A percentile compares a stretch with the other conserved stretches of the same genome.
These are phyloP conservation scores for Metellina segmentata DNA, from an alignment of 2,888 invertebrate species.

Conservation along the genomic window DNA sequence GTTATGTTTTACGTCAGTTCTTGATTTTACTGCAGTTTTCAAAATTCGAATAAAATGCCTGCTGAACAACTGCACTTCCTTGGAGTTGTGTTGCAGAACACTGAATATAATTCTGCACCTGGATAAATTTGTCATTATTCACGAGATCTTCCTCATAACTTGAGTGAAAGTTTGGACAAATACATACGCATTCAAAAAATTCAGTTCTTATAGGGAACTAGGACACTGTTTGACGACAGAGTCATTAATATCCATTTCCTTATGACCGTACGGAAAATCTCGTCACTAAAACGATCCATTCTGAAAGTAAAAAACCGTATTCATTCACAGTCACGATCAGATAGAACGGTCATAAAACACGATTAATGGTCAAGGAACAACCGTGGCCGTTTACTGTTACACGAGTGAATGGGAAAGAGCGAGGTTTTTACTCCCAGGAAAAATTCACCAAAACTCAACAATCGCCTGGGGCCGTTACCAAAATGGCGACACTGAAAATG, in stretches of 20 bases:
- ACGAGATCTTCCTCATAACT: too few species aligned
- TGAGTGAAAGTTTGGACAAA: too few species aligned
- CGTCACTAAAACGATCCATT: background rate
- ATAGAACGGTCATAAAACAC: background rate
- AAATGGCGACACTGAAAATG: slow-evolving; percentile 50
- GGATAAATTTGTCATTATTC: too few species aligned
- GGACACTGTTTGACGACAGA: background rate
- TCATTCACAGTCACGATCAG: background rate
- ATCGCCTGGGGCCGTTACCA: slow-evolving; percentile 12
- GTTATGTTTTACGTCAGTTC: too few species aligned
- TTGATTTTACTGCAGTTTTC: too few species aligned
- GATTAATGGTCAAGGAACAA: background rate
- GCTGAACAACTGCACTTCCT: too few species aligned
- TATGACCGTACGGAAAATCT: background rate
- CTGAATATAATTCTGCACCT: too few species aligned
- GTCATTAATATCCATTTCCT: background rate
- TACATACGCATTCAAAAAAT: background rate
- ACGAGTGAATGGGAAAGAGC: background rate
- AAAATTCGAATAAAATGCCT: too few species aligned
- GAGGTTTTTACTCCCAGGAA: background rate
- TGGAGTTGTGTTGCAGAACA: too few species aligned
- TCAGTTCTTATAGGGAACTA: background rate
- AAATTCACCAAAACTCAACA: background rate
- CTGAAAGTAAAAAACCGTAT: background rate
- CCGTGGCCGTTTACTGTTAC: background rate